These are phyloP conservation scores for Limnodromus scolopaceus DNA, from an alignment of 2,797 vertebrate species.

Conservation along the genomic window DNA sequence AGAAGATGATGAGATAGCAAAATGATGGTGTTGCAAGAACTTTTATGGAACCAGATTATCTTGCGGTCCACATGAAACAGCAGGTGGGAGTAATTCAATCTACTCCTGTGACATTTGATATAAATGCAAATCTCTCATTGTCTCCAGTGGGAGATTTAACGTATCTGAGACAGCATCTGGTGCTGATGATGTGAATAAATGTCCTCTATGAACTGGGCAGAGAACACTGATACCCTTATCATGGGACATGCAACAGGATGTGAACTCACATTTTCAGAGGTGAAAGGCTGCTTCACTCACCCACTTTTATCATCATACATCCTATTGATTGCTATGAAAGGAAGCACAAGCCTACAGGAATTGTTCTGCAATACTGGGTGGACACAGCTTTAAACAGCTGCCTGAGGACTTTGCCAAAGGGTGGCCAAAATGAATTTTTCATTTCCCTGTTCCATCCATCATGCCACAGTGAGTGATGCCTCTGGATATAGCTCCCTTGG, in stretches of 20 bases:
- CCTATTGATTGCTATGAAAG: constrained; percentile 34
- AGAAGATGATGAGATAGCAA: neutral
- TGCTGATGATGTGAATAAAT: constrained; percentile 14
- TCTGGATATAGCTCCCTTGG: constrained; percentile 8
- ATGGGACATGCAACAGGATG: neutral
- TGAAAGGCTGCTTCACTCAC: constrained; percentile 11
- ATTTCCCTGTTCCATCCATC: constrained; percentile 15
- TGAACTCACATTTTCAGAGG: constrained; percentile 33
- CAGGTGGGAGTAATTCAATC: neutral
- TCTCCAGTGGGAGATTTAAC: neutral
- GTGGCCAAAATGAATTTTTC: constrained; percentile 44
- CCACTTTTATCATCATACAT: neutral
- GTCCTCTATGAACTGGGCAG: constrained; percentile 16
- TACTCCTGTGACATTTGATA: neutral
- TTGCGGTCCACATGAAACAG: neutral
- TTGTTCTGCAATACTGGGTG: neutral
- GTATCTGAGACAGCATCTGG: constrained; percentile 23
- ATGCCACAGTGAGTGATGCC: neutral
- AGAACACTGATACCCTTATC: neutral
- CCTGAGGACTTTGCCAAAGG: constrained; percentile 32
- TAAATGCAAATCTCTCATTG: neutral
- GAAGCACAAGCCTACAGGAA: constrained; percentile 20
- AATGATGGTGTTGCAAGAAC: neutral
- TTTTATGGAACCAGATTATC: neutral
- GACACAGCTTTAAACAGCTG: constrained; percentile 54